Conservation (phyloP, 1,140 invertebrate genomes). For the Meloidogyne chitwoodi region DNA sequence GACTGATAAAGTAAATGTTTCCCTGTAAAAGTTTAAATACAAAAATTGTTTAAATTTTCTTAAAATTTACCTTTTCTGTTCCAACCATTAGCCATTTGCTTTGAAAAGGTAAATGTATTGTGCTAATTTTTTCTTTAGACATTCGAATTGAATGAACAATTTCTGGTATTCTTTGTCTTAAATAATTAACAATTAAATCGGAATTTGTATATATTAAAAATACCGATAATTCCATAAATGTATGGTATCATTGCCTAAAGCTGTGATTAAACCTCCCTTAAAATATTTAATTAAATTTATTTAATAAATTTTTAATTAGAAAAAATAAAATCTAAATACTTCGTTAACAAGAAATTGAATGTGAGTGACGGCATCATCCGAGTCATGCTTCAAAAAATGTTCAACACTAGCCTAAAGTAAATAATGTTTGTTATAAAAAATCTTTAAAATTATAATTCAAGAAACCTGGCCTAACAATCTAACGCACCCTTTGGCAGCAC, state of each 20-base stretch:
- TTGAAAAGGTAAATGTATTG: slow-evolving; percentile 84
- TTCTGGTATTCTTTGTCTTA: slow-evolving; percentile 71
- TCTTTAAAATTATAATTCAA: background rate
- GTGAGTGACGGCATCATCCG: slow-evolving; percentile 71
- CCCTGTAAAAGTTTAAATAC: slow-evolving; percentile 63
- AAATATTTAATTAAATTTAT: slow-evolving; percentile 17
- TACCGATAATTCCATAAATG: slow-evolving; percentile 87
- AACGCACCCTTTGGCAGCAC: slow-evolving; percentile 87
- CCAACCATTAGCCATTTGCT: slow-evolving; percentile 98
- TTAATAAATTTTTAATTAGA: slow-evolving; percentile 15
- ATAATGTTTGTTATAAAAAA: slow-evolving; percentile 60
- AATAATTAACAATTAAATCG: background rate
- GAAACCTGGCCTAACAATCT: slow-evolving; percentile 72
- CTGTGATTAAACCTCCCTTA: slow-evolving; percentile 81
- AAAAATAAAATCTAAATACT: slow-evolving; percentile 51
- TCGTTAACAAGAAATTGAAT: slow-evolving; percentile 91
- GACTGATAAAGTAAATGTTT: slow-evolving; percentile 93
- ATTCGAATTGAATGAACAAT: slow-evolving; percentile 55
- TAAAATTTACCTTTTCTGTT: slow-evolving; percentile 71
- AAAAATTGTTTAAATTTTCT: background rate
- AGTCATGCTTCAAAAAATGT: slow-evolving; percentile 76
- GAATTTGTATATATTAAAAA: background rate
- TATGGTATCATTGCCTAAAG: slow-evolving; percentile 85
- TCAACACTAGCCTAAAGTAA: slow-evolving; percentile 85
- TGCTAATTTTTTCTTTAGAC: slow-evolving; percentile 75